Percentiles rank a stretch among this genome's conserved stretches.
phyloP scores from a whole-genome alignment of 2,113 vertebrate species.

The Muntiacus reevesi region DNA sequence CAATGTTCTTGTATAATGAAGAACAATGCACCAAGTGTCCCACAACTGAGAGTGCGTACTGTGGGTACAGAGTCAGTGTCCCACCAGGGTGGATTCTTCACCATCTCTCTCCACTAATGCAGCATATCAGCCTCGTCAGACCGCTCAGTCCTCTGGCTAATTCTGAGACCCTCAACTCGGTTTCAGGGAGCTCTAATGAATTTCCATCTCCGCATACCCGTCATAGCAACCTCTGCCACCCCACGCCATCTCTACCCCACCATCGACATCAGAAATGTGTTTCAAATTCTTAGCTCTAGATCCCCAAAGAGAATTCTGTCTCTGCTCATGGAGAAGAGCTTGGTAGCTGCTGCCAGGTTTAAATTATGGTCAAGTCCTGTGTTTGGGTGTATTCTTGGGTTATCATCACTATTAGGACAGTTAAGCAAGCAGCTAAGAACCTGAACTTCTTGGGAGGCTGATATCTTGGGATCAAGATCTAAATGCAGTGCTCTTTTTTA shows the following conservation, averaged over 20 bases:
- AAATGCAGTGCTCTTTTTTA: not conserved
- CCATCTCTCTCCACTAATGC: not conserved
- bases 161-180: not conserved
- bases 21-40: not conserved
- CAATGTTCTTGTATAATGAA: not conserved
- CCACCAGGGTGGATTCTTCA: not conserved
- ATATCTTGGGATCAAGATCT: not conserved
- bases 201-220: not conserved
- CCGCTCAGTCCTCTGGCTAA: not conserved
- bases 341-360: not conserved
- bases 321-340: not conserved
- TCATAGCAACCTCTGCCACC: not conserved
- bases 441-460: not conserved
- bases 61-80: not conserved
- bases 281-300: not conserved
- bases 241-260: not conserved
- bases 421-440: not conserved
- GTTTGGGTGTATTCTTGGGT: not conserved
- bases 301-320: slow-evolving; percentile 26
- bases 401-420: not conserved
- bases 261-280: not conserved
- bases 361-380: not conserved
- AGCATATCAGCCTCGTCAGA: not conserved
- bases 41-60: fast-evolving
- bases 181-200: not conserved